phyloP scores from a whole-genome alignment of 2,888 invertebrate genomes.

The Gasteruption jaculator region DNA sequence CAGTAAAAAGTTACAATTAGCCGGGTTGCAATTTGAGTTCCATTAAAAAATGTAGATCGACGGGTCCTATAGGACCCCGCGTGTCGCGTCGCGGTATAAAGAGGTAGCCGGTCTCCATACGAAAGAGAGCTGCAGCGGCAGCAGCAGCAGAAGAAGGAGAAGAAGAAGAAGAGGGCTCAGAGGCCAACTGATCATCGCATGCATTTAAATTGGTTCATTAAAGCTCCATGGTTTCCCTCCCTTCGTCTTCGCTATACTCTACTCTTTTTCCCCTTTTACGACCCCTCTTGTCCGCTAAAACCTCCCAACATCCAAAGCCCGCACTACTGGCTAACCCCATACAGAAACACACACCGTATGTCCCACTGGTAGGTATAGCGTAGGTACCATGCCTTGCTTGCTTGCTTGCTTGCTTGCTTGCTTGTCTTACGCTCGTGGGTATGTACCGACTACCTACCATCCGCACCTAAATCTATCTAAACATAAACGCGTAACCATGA shows the following conservation, averaged over 20 bases:
- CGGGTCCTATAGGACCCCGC: constrained; percentile 32
- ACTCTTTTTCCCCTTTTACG: constrained; percentile 7
- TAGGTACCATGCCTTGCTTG: too few species aligned
- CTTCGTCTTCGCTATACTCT: constrained; percentile 17
- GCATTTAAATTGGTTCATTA: constrained; percentile 53
- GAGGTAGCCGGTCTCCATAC: constrained; percentile 36
- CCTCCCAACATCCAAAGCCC: constrained; percentile 12
- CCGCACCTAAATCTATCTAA: too few species aligned
- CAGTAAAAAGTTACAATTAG: too few species aligned
- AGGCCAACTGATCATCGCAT: constrained; percentile 52
- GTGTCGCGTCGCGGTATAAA: constrained; percentile 35
- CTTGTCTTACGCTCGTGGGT: too few species aligned
- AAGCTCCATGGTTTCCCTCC: constrained; percentile 38
- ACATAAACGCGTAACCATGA: too few species aligned
- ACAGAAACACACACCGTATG: too few species aligned
- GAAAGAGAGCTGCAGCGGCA: constrained; percentile 25
- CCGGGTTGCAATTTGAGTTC: constrained; percentile 32
- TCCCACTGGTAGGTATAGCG: too few species aligned
- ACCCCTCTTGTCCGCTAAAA: constrained; percentile 7
- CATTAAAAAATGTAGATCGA: constrained; percentile 37
- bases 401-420: too few species aligned
- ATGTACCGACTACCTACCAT: too few species aligned
- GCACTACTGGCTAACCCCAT: too few species aligned
- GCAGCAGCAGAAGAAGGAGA: constrained; percentile 20
- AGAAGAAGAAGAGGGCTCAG: constrained; percentile 45